A percentile compares a stretch with the other conserved stretches of the same genome.
These are phyloP conservation scores for Rhyzopertha dominica DNA, from an alignment of 1,140 invertebrate species.

Conservation along the genomic window DNA sequence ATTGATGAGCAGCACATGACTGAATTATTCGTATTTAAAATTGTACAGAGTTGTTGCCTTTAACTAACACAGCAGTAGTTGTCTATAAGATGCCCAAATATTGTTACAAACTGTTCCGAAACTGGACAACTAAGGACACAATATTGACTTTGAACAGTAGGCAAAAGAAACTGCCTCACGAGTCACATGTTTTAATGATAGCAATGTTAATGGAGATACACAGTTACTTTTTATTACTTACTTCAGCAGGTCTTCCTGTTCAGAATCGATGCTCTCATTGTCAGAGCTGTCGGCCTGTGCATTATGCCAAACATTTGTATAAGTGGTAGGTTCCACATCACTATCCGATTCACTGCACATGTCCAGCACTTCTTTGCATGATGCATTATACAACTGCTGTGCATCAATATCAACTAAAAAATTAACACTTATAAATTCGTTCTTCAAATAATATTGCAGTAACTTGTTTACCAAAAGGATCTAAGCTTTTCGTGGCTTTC, in stretches of 20 bases:
- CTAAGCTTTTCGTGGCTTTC: constrained; percentile 38
- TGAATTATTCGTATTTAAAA: no score
- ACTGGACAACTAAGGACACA: no score
- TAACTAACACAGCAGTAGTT: no score
- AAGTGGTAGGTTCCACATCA: constrained; percentile 60
- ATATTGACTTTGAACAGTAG: no score
- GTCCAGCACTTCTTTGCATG: constrained; percentile 58
- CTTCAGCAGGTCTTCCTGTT: constrained; percentile 73
- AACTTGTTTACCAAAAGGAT: constrained; percentile 53
- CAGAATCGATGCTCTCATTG: constrained; percentile 71
- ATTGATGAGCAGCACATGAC: no score
- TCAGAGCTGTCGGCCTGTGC: constrained; percentile 66
- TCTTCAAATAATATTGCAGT: background rate
- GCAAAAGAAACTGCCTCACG: no score
- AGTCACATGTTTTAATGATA: no score
- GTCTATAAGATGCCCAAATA: no score
- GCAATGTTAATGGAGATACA: no score
- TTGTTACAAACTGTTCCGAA: no score
- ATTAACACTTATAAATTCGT: background rate
- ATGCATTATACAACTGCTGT: constrained; percentile 48
- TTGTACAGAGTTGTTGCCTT: no score
- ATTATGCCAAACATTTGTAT: constrained; percentile 61
- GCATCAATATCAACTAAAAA: constrained; percentile 56
- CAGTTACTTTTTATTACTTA: constrained; percentile 49
- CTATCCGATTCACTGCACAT: constrained; percentile 68